Base-by-base conservation (phyloP, 1,140 invertebrate species). In the Bicyclus anynana region DNA sequence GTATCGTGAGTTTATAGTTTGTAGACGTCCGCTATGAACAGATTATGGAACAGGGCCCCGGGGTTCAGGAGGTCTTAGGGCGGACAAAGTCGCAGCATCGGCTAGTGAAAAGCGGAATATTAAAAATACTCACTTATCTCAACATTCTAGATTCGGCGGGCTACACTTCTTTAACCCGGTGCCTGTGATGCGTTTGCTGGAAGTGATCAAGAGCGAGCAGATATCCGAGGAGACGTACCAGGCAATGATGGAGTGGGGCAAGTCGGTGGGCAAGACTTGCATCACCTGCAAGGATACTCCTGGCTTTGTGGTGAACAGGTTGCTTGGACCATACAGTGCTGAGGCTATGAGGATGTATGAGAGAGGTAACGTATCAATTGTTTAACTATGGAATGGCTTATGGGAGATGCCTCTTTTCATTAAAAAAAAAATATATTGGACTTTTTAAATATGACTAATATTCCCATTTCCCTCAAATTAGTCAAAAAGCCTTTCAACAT, bases 91-190 rank as follows among this genome's bases (percentile, higher is more conserved):
- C n/a, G n/a, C n/a, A n/a, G n/a, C n/a, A n/a, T n/a, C n/a, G n/a
- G n/a, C n/a, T n/a, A n/a, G n/a, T n/a, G n/a, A n/a, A n/a, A n/a
- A n/a, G n/a, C n/a, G n/a, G n/a, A n/a, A n/a, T n/a, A n/a, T n/a
- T n/a, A n/a, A n/a, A 23, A 23, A 4, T 23, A 2, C 23, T 23
- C 7, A 23, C 23, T 4, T 4, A 23, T 23, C 47, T 29, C 5
- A 7, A 5, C 3, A n/a, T 48, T 53, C 35, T 46, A 77, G 74
- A 50, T 78, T 69, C 26, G 72, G 77, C 7, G 71, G 96, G 5
- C 89, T 97, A 7, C 96, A 98, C 89, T 98, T 97, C 85, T 98
- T 98, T 88, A 97, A 97, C 85, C 97, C 97, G 2, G 97, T 96
- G 4, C 96, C 96, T 1, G 91, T 97, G 33, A 97, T 98, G 96